phyloP scores from a whole-genome alignment of 2,113 vertebrate genomes.

The Clarias magur region DNA sequence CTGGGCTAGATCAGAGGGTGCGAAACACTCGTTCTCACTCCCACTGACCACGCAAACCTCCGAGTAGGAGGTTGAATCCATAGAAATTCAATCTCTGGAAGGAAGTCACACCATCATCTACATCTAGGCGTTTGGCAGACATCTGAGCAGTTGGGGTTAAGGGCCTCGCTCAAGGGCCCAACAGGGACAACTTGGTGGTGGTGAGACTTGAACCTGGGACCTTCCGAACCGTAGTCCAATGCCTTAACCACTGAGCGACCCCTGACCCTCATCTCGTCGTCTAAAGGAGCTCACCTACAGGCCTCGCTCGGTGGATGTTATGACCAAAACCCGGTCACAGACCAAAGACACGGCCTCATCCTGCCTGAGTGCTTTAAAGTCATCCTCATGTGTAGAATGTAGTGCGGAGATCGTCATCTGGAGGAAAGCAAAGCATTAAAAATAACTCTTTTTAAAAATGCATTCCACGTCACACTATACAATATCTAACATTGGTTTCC shows the following conservation, averaged over 20 bases:
- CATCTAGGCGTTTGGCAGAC: no score
- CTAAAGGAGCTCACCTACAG: not conserved
- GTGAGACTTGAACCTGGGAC: no score
- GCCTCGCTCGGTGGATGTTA: not conserved
- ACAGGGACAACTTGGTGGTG: no score
- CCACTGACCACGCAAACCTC: conserved; percentile 12
- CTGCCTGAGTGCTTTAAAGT: not conserved
- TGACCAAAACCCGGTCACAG: not conserved
- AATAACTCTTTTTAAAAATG: no score
- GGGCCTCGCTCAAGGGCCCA: no score
- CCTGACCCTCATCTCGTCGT: not conserved
- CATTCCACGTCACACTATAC: not conserved
- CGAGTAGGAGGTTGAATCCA: not conserved
- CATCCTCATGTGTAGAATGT: no score
- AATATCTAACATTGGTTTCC: not conserved
- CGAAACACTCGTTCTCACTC: not conserved
- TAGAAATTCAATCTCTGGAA: not conserved
- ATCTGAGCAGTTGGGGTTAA: no score
- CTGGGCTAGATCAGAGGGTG: not conserved
- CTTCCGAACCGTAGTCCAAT: no score
- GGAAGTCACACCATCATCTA: not conserved
- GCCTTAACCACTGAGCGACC: no score
- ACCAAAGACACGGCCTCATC: not conserved
- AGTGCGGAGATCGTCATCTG: not conserved
- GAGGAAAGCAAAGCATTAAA: not conserved